Base-by-base conservation (phyloP, 2,113 vertebrate genomes). In the Uria lomvia region DNA sequence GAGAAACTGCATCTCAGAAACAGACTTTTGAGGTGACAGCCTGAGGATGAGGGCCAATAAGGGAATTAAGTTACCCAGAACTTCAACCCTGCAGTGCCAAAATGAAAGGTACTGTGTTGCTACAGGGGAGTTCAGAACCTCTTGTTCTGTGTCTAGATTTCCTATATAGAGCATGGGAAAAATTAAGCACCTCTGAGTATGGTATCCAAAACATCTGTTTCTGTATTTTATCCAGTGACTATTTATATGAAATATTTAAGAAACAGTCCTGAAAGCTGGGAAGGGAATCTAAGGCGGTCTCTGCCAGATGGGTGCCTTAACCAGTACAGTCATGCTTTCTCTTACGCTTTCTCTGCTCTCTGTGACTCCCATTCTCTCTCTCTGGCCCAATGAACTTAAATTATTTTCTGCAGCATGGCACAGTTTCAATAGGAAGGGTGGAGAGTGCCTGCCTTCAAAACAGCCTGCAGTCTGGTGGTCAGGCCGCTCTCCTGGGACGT, bases 371-470 rank as follows among this genome's bases (percentile, higher is more conserved):
- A 62, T 85, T 88, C 70, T 87, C 74, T 66, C 90, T 70, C 89
- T 72, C 63, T 88, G 67, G 78, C 81, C 88, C 92, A 93, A 58
- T 93, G 88, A 96, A 95, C 90, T 86, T 40, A 34, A 83, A 88
- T 73, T 76, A 83, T 76, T 93, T 96, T 92, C 92, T 93, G 85
- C 88, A 94, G 86, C 67, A 52, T 96, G 96, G 96, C 96, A 86
- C 63, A 50, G 92, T 93, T 96, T 93, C 96, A 96, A 94, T 83
- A 96, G 96, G 96, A 97, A 96, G 96, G 96, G 96, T 97, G 96
- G 95, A 93, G 96, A 93, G 68, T 67, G 88, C 81, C 88, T 96
- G 93, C 85, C 59, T 96, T 91, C 90, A 92, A 90, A 97, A 96
- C 96, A 95, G 95, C 90, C 91, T 90, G 86, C 76, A 87, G 84